Conservation (phyloP, 2,888 invertebrate species). For the Apotomis turbidana region DNA sequence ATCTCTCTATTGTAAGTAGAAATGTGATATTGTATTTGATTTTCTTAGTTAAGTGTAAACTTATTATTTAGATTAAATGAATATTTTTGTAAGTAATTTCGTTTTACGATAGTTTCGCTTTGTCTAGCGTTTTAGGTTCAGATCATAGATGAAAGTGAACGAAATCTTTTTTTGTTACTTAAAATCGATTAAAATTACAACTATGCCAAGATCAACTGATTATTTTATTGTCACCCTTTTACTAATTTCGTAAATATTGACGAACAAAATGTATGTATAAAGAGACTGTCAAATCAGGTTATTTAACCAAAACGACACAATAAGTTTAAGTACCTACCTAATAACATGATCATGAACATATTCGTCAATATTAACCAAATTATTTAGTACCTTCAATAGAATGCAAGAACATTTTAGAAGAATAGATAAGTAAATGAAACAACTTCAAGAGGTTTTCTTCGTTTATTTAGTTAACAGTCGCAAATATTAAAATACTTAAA, state of each 20-base stretch:
- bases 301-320: too few species aligned
- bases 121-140: conserved; percentile 78
- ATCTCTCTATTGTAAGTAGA: conserved; percentile 84
- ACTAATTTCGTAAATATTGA: background rate
- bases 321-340: too few species aligned
- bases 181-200: conserved; percentile 83
- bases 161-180: conserved; percentile 80
- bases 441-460: conserved; percentile 62
- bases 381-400: too few species aligned
- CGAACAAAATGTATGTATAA: too few species aligned
- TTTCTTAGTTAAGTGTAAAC: conserved; percentile 79
- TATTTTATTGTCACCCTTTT: conserved; percentile 58
- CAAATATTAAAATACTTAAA: conserved; percentile 78
- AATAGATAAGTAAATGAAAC: conserved; percentile 49
- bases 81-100: conserved; percentile 82
- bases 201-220: conserved; percentile 77
- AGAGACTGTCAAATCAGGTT: too few species aligned
- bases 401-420: background rate
- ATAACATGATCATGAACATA: too few species aligned
- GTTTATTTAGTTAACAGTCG: conserved; percentile 82
- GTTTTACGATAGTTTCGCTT: conserved; percentile 79
- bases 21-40: conserved; percentile 84
- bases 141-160: conserved; percentile 77
- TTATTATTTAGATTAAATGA: conserved; percentile 75
- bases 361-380: background rate